A percentile compares a stretch with the other conserved stretches of the same genome.
Evolutionary conservation across 2,888 invertebrate species (phyloP).

Genomic region (Epinotia demarniana): DNA sequence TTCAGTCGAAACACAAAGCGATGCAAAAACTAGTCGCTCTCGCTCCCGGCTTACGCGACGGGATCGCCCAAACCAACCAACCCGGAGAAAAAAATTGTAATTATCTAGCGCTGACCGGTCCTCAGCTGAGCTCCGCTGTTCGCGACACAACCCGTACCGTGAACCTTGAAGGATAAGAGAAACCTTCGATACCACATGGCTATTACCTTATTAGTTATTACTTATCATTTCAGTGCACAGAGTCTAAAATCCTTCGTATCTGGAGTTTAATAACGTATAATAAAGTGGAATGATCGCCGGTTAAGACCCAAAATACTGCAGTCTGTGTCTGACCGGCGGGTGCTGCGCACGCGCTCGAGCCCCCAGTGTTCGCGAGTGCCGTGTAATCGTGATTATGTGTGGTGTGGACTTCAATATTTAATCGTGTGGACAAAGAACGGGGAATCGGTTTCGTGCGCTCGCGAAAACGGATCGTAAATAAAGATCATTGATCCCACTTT

Average conservation of each 20-base stretch:
- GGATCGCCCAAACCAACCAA: constrained; percentile 37
- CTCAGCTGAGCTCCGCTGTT: constrained; percentile 13
- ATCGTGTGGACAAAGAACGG: constrained; percentile 47
- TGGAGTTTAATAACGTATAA: constrained; percentile 52
- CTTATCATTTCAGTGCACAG: constrained; percentile 45
- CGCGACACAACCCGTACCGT: not conserved
- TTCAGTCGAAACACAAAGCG: constrained; percentile 39
- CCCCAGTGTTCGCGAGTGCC: constrained; percentile 59
- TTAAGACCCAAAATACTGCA: constrained; percentile 57
- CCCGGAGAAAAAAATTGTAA: constrained; percentile 19
- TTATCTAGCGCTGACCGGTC: constrained; percentile 25
- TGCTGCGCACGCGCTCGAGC: constrained; percentile 51
- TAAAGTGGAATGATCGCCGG: constrained; percentile 51
- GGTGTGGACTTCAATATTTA: constrained; percentile 48
- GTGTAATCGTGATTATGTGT: constrained; percentile 61
- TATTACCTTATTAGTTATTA: constrained; percentile 28
- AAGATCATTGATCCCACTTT: constrained; percentile 79
- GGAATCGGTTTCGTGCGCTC: constrained; percentile 50
- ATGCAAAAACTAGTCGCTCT: constrained; percentile 39
- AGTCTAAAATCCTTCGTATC: constrained; percentile 53
- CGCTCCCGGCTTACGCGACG: constrained; percentile 37
- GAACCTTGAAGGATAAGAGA: not conserved
- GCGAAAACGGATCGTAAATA: constrained; percentile 68
- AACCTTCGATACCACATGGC: constrained; percentile 10
- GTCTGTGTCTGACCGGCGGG: constrained; percentile 61